phyloP scores from a whole-genome alignment of 2,888 invertebrate species.

The Troides helena region DNA sequence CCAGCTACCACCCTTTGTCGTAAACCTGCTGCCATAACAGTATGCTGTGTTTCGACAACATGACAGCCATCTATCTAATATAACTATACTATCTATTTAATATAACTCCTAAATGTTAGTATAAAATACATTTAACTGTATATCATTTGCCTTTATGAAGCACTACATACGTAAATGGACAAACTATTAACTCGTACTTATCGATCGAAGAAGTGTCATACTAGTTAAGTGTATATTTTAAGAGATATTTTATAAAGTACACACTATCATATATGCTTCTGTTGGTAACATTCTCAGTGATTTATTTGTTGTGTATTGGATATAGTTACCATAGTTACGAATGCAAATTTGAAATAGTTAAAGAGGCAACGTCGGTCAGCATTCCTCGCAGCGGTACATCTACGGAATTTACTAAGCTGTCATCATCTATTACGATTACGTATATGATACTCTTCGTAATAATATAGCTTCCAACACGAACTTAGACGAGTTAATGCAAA shows the following conservation, averaged over 20 bases:
- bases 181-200: too few relatives aligned
- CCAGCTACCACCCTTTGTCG: too few relatives aligned
- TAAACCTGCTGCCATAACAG: too few relatives aligned
- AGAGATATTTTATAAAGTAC: not conserved
- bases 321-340: constrained; percentile 18
- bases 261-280: not conserved
- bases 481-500: not conserved
- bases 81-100: too few relatives aligned
- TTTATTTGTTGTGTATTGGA: constrained; percentile 11
- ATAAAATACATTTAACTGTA: too few relatives aligned
- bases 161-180: too few relatives aligned
- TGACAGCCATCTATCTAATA: too few relatives aligned
- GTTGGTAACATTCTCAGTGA: not conserved
- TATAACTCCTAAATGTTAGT: too few relatives aligned
- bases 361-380: constrained; percentile 1
- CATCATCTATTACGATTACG: constrained; percentile 29
- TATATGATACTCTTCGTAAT: constrained; percentile 24
- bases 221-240: too few relatives aligned
- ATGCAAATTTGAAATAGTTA: constrained; percentile 24
- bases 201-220: too few relatives aligned
- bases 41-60: too few relatives aligned
- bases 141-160: too few relatives aligned
- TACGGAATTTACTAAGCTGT: constrained; percentile 24
- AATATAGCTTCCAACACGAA: constrained; percentile 27
- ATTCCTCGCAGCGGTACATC: constrained; percentile 18